Evolutionary conservation across 2,113 vertebrate species (phyloP).

Genomic region (Mohoua ochrocephala): DNA sequence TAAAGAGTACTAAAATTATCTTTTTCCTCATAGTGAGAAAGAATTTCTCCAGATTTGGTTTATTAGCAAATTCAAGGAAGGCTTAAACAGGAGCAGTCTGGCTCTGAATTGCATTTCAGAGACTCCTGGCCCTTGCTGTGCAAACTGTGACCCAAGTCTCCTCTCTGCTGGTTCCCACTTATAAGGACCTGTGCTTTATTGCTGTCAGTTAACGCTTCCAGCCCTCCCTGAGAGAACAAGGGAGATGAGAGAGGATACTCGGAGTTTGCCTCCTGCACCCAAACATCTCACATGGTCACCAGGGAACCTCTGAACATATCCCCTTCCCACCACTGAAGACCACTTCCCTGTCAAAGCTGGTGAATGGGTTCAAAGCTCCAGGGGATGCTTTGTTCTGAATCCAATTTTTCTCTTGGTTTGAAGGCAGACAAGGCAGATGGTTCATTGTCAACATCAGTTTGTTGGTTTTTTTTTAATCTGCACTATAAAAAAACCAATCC

Average conservation of each 20-base stretch:
- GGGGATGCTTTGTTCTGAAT: background rate
- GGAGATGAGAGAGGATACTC: background rate
- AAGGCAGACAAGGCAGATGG: background rate
- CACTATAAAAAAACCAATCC: background rate
- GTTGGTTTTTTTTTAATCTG: background rate
- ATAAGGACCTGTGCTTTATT: background rate
- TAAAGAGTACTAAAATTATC: background rate
- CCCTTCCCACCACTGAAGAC: background rate
- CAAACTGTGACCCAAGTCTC: background rate
- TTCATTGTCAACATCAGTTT: background rate
- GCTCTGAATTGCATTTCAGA: background rate
- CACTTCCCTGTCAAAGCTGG: background rate
- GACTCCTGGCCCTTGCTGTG: background rate
- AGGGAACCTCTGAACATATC: background rate
- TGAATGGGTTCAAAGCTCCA: background rate
- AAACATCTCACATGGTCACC: background rate
- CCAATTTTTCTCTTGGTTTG: background rate
- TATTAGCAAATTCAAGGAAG: background rate
- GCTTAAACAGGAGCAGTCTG: background rate
- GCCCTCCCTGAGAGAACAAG: background rate
- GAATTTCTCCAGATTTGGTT: background rate
- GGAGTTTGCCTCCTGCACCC: background rate
- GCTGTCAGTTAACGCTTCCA: background rate
- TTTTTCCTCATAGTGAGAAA: background rate
- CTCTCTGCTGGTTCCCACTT: background rate